A percentile compares a stretch with the other conserved stretches of the same genome.
These are phyloP conservation scores for Disparrhopalites patrizii DNA, from an alignment of 2,888 invertebrate species.

Conservation along the genomic window DNA sequence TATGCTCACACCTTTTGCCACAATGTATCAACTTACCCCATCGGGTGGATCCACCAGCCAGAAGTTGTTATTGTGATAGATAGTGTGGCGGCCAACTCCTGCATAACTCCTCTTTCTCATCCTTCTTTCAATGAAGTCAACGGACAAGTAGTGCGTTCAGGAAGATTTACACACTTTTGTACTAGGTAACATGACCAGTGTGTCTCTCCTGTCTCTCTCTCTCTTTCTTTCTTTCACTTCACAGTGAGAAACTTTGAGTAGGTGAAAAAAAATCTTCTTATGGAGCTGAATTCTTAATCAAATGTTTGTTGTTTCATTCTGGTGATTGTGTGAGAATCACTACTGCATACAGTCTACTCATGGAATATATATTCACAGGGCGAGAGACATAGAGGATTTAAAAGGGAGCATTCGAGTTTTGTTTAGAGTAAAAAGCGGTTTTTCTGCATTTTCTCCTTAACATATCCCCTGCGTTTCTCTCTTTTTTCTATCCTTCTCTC, in stretches of 20 bases:
- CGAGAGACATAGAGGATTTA: no score
- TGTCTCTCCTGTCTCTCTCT: neutral
- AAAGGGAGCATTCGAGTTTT: no score
- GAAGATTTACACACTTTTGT: neutral
- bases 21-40: no score
- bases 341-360: neutral
- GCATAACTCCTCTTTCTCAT: no score
- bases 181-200: neutral
- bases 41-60: no score
- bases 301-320: neutral
- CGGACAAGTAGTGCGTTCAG: neutral
- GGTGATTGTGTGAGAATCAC: neutral
- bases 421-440: slow-evolving; percentile 12
- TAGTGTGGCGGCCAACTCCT: no score
- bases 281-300: neutral
- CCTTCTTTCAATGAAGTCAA: neutral
- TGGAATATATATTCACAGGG: neutral
- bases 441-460: slow-evolving; percentile 14
- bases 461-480: no score
- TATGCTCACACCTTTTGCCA: no score
- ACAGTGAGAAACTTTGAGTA: neutral
- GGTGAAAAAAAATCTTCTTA: no score
- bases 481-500: no score
- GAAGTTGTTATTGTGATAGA: no score
- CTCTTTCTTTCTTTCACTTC: neutral